Conservation (phyloP, 2,113 vertebrate species). For the Ovis canadensis region DNA sequence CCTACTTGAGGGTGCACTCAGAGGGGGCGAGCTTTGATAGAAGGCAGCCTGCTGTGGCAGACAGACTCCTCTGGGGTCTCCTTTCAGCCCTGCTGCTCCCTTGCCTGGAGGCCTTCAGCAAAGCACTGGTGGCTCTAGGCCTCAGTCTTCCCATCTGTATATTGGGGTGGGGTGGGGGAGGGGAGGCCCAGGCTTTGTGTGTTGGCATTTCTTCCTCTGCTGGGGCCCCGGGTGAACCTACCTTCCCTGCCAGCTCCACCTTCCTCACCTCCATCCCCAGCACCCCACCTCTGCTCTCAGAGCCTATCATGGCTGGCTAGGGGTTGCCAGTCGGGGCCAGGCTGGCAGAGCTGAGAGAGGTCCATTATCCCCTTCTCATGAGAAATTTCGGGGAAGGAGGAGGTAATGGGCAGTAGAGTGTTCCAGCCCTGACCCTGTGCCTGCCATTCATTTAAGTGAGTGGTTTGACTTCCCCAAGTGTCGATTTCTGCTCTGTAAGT, state of each 20-base stretch:
- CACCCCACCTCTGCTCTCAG: not conserved
- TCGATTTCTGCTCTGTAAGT: not conserved
- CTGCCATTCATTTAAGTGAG: not conserved
- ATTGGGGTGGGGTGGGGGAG: too few relatives aligned
- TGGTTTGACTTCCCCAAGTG: too few relatives aligned
- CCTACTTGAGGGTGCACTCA: not conserved
- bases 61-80: not conserved
- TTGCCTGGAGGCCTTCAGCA: not conserved
- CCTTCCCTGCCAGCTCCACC: not conserved
- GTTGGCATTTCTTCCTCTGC: not conserved
- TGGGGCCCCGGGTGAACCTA: rapidly evolving
- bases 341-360: not conserved
- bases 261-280: not conserved
- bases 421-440: not conserved
- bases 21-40: not conserved
- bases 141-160: not conserved
- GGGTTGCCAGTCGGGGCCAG: not conserved
- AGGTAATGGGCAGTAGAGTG: not conserved
- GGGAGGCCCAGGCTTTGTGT: not conserved
- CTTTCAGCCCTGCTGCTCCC: not conserved
- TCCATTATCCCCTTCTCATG: not conserved
- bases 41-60: not conserved
- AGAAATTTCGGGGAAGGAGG: not conserved
- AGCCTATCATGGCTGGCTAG: not conserved
- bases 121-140: not conserved